These are phyloP conservation scores for Smithornis capensis DNA, from an alignment of 2,113 vertebrate genomes.

Conservation along the genomic window DNA sequence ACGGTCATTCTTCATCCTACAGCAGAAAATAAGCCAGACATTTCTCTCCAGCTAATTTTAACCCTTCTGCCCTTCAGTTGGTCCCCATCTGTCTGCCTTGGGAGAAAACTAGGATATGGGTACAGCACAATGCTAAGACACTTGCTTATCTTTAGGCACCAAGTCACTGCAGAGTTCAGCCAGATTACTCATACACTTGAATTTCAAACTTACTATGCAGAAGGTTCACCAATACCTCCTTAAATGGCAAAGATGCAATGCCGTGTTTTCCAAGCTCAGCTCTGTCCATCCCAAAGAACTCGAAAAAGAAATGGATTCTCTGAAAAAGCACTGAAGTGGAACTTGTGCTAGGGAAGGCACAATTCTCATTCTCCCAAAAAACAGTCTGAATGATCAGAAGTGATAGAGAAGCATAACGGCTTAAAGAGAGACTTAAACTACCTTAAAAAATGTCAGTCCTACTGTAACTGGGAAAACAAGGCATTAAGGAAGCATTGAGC, in stretches of 20 bases:
- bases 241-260: slow-evolving; percentile 50
- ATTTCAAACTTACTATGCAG: slow-evolving; percentile 24
- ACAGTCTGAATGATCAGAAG: not conserved
- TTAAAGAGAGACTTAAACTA: not conserved
- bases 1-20: not conserved
- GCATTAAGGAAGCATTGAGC: accelerated
- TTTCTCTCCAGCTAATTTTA: not conserved
- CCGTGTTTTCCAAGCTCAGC: not conserved
- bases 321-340: not conserved
- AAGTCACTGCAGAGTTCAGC: not conserved
- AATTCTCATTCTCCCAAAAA: not conserved
- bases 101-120: not conserved
- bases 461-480: not conserved
- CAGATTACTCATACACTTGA: slow-evolving; percentile 47
- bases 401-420: not conserved
- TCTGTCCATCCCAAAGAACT: not conserved
- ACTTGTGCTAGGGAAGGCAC: not conserved
- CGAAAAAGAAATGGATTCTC: not conserved
- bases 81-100: not conserved
- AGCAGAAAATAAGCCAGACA: not conserved
- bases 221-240: slow-evolving; percentile 29
- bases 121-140: not conserved
- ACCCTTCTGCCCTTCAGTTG: not conserved
- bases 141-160: not conserved
- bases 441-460: not conserved